These are phyloP conservation scores for Eubasilissa splendida DNA, from an alignment of 2,888 invertebrate species.

Conservation along the genomic window DNA sequence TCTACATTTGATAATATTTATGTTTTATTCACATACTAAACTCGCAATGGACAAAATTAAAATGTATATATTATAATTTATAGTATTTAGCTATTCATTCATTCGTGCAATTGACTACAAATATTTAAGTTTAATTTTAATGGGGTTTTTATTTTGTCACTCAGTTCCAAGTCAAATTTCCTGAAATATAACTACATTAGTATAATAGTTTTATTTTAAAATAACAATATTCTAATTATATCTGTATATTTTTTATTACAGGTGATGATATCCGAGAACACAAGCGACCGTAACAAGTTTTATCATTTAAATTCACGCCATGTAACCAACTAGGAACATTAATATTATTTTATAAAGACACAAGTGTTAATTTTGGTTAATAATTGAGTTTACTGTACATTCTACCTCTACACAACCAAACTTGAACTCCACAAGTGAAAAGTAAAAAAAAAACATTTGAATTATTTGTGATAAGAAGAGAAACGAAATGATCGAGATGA, in stretches of 20 bases:
- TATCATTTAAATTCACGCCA: constrained; percentile 20
- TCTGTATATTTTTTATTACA: constrained; percentile 7
- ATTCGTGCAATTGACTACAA: too few species aligned
- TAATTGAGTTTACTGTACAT: constrained; percentile 20
- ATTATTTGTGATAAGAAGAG: constrained; percentile 6
- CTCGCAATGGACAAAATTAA: too few species aligned
- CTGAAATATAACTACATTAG: too few species aligned
- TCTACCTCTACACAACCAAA: constrained; percentile 12
- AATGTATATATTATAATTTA: too few species aligned
- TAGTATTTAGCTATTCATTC: too few species aligned
- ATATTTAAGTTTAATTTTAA: too few species aligned
- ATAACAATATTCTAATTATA: too few species aligned
- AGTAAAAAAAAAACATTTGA: constrained; percentile 4
- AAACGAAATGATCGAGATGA: neutral
- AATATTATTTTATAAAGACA: constrained; percentile 25
- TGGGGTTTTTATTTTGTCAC: too few species aligned
- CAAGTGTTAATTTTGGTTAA: constrained; percentile 18
- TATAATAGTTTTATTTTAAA: too few species aligned
- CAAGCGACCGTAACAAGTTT: constrained; percentile 35
- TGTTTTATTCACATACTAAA: too few species aligned
- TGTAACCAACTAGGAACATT: constrained; percentile 16
- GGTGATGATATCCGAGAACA: constrained; percentile 13
- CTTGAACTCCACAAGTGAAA: neutral
- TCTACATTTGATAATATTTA: too few species aligned
- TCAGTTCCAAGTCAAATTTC: neutral